Conservation (phyloP, 2,888 invertebrate genomes). For the Tinea semifulvella region DNA sequence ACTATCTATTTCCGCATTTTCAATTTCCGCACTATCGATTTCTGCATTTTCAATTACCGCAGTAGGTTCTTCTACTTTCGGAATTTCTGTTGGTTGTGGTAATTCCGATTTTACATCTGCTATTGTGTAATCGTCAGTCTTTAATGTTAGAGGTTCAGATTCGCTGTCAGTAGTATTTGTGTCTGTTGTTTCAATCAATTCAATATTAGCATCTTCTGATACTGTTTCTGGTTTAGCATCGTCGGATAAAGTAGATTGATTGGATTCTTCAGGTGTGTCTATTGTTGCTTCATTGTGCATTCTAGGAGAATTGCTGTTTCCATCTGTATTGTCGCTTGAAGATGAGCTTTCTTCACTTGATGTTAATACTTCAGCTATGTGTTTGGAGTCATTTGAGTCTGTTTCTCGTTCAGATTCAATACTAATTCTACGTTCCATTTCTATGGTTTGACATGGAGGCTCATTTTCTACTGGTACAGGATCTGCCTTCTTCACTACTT, state of each 20-base stretch:
- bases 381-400: constrained; percentile 33
- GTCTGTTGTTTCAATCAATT: constrained; percentile 18
- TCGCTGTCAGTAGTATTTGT: constrained; percentile 22
- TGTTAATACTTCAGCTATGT: constrained; percentile 42
- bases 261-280: constrained; percentile 38
- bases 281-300: constrained; percentile 34
- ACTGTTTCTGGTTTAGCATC: constrained; percentile 23
- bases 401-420: constrained; percentile 25
- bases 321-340: constrained; percentile 56
- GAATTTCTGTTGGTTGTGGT: constrained; percentile 28
- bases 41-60: constrained; percentile 16
- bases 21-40: constrained; percentile 16
- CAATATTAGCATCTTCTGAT: constrained; percentile 19
- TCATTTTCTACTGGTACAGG: not conserved
- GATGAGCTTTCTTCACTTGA: constrained; percentile 58
- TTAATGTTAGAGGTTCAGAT: constrained; percentile 28
- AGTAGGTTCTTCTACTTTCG: constrained; percentile 19
- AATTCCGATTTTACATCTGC: constrained; percentile 52
- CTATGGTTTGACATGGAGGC: constrained; percentile 26
- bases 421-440: constrained; percentile 20
- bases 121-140: constrained; percentile 50
- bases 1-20: not conserved
- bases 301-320: constrained; percentile 55
- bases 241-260: constrained; percentile 27
- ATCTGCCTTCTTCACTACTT: not conserved